Evolutionary conservation across 1,140 invertebrate genomes (phyloP).

Genomic region (Trissolcus basalis): DNA sequence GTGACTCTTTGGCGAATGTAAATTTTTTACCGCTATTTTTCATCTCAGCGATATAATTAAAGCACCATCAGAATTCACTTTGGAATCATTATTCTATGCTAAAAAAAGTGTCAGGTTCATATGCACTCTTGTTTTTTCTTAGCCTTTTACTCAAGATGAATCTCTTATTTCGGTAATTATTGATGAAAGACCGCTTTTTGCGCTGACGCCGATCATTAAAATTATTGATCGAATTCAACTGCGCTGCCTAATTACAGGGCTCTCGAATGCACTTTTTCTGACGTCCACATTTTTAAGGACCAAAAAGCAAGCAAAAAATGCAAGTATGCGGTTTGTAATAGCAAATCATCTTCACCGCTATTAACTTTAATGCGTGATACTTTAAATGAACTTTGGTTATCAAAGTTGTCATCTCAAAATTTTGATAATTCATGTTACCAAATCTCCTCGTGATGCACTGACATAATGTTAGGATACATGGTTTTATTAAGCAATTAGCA

Average conservation of each 20-base stretch:
- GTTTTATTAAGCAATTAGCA: too few relatives aligned
- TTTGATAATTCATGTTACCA: too few relatives aligned
- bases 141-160: background rate
- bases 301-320: conserved; percentile 2
- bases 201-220: conserved; percentile 30
- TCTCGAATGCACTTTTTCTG: conserved; percentile 10
- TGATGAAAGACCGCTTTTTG: conserved; percentile 16
- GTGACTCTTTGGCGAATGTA: conserved; percentile 14
- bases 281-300: background rate
- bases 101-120: conserved; percentile 8
- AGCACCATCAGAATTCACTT: conserved; percentile 21
- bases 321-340: conserved; percentile 1
- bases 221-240: conserved; percentile 32
- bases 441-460: too few relatives aligned
- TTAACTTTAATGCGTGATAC: too few relatives aligned
- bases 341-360: background rate
- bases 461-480: too few relatives aligned
- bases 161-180: conserved; percentile 12
- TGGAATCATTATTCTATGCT: background rate
- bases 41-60: conserved; percentile 38
- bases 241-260: conserved; percentile 21
- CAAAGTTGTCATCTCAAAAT: too few relatives aligned
- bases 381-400: too few relatives aligned
- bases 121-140: background rate
- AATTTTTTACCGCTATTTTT: conserved; percentile 22